Conservation (phyloP, 2,113 vertebrate species). For the Nettapus auritus region DNA sequence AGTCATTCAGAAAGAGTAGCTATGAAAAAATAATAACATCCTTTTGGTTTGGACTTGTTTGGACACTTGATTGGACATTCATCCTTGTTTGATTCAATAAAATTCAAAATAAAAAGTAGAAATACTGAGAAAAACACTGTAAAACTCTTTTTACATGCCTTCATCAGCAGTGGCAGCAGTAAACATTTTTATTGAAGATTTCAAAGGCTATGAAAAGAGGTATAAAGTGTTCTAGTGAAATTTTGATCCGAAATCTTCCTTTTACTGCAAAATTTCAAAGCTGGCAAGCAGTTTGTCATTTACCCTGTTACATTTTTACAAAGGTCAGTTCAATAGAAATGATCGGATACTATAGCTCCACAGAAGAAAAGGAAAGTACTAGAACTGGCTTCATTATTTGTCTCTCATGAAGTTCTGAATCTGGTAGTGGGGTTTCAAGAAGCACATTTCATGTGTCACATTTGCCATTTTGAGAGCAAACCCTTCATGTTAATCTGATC, state of each 20-base stretch:
- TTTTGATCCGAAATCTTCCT: background rate
- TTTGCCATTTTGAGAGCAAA: background rate
- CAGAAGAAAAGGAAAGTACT: background rate
- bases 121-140: background rate
- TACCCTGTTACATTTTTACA: background rate
- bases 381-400: background rate
- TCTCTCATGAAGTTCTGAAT: background rate
- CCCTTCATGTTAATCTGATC: background rate
- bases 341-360: background rate
- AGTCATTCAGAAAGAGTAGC: background rate
- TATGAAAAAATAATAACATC: background rate
- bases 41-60: background rate
- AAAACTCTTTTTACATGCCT: background rate
- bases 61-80: background rate
- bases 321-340: background rate
- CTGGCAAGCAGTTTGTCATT: background rate
- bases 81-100: background rate
- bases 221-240: background rate
- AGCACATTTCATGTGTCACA: background rate
- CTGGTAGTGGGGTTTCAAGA: background rate
- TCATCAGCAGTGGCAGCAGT: background rate
- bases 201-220: background rate
- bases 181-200: slow-evolving; percentile 3
- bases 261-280: background rate
- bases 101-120: background rate